A percentile compares a stretch with the other conserved stretches of the same genome.
Conservation (phyloP, 2,888 invertebrate genomes). For the Drosophila glabriapex region DNA sequence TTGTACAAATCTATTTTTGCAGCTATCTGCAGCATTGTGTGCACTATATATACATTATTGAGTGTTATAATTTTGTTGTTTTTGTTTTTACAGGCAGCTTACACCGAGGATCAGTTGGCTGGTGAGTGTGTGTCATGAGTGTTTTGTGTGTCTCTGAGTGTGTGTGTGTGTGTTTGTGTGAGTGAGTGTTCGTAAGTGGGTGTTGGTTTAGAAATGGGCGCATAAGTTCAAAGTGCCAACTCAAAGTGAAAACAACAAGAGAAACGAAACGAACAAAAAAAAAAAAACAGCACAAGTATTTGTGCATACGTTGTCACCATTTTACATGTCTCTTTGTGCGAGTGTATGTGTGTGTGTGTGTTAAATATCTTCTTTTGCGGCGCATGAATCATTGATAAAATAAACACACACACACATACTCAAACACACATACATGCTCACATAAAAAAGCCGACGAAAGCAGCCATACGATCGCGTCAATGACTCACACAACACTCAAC, state of each 20-base stretch:
- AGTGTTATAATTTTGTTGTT: slow-evolving; percentile 27
- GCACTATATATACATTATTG: slow-evolving; percentile 3
- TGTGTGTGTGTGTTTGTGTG: slow-evolving; percentile 12
- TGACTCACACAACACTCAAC: slow-evolving; percentile 68
- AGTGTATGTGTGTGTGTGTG: slow-evolving; percentile 86
- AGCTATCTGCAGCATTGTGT: slow-evolving; percentile 2
- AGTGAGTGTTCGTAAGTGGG: slow-evolving; percentile 44
- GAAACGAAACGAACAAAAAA: slow-evolving; percentile 23
- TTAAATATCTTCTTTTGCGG: slow-evolving; percentile 66
- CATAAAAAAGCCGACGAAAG: slow-evolving; percentile 49
- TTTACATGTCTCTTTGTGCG: slow-evolving; percentile 52
- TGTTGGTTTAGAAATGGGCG: slow-evolving; percentile 56
- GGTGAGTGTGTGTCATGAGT: slow-evolving; percentile 88
- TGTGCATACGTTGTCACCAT: slow-evolving; percentile 53
- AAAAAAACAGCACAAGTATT: slow-evolving; percentile 10
- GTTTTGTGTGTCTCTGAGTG: slow-evolving; percentile 19
- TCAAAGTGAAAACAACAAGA: slow-evolving; percentile 32
- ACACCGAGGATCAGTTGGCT: slow-evolving; percentile 96
- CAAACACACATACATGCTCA: background rate
- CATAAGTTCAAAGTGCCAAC: slow-evolving; percentile 68
- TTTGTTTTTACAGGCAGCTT: slow-evolving; percentile 89
- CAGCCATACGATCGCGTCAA: slow-evolving; percentile 73
- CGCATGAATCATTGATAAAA: slow-evolving; percentile 78
- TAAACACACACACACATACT: slow-evolving; percentile 43
- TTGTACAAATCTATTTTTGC: slow-evolving; percentile 9